A percentile compares a stretch with the other conserved stretches of the same genome.
Conservation (phyloP, 92 coral and sea anemone species). For the Montipora capitata region DNA sequence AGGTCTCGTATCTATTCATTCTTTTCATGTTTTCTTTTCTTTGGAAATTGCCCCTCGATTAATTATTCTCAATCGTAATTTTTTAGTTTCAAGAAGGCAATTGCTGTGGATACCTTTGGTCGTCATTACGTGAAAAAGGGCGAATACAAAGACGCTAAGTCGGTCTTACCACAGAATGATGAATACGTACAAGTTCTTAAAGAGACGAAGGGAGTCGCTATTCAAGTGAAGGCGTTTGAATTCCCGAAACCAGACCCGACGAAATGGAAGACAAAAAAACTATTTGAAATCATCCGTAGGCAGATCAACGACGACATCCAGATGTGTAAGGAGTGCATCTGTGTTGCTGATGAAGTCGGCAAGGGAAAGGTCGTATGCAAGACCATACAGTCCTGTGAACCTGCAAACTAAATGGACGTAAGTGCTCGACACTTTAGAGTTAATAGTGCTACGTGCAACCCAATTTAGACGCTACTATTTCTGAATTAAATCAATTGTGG, state of each 20-base stretch:
- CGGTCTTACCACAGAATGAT: constrained; percentile 47
- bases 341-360: constrained; percentile 74
- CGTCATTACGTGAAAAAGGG: constrained; percentile 36
- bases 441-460: too few species aligned
- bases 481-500: too few species aligned
- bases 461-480: too few species aligned
- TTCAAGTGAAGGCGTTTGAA: constrained; percentile 70
- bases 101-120: constrained; percentile 68
- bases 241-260: background rate
- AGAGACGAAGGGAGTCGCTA: constrained; percentile 72
- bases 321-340: constrained; percentile 56
- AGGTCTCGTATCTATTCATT: too few species aligned
- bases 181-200: constrained; percentile 69
- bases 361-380: constrained; percentile 70
- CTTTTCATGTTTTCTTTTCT: too few species aligned
- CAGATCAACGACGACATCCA: constrained; percentile 38
- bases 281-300: constrained; percentile 21
- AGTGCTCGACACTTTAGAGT: background rate
- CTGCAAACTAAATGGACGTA: constrained; percentile 14
- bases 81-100: constrained; percentile 54
- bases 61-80: too few species aligned
- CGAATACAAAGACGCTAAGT: background rate
- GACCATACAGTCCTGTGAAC: background rate
- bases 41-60: too few species aligned
- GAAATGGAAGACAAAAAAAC: background rate